Evolutionary conservation across 2,888 invertebrate species (phyloP), one percentile per base, ranked within the genome.

Genomic region (Psylliodes chrysocephalus): DNA sequence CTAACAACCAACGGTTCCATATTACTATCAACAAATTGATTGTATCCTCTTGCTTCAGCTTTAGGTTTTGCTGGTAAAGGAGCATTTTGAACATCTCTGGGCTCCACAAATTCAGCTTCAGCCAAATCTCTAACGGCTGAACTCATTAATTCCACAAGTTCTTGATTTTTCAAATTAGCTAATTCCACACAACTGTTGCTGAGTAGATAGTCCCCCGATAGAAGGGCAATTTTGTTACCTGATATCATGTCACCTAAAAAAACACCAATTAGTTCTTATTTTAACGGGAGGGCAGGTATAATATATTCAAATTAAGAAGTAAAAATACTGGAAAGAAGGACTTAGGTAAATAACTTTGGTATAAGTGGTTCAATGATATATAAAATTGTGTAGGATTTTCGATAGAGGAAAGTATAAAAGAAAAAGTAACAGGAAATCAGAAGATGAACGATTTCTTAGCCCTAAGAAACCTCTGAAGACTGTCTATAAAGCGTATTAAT

Each of bases 171-270:
- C 63, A 95, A 85, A 69, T 89, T 90, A 35, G 96, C 95, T 63
- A 97, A 84, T 78, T 94, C 95, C 0, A 90, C 89, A 78, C 93
- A 94, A 56, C 95, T 95, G 79, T 93, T 95, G 10, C 93, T 94
- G 7, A 97, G 85, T 46, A 97, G 84, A 77, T 95, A 97, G 82
- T 97, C 97, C 4, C 83, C 97, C 77, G 94, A 93, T 6, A 97
- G 86, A 30, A 97, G 85, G 0, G 96, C 95, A 75, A 97, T 95
- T 85, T 96, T 97, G 83, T 97, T 97, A 5, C 96, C 96, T 82
- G 95, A 95, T 78, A 93, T 91, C 91, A 96, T 92, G 78, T 96
- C 94, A 47, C 89, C 88, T 85, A 14, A 18, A 46, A 49, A 52
- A 22, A 33, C n/a, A n/a, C n/a, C n/a, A n/a, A n/a, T n/a, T n/a